Conservation (phyloP, 2,113 vertebrate genomes). For the Hystrix brachyura region DNA sequence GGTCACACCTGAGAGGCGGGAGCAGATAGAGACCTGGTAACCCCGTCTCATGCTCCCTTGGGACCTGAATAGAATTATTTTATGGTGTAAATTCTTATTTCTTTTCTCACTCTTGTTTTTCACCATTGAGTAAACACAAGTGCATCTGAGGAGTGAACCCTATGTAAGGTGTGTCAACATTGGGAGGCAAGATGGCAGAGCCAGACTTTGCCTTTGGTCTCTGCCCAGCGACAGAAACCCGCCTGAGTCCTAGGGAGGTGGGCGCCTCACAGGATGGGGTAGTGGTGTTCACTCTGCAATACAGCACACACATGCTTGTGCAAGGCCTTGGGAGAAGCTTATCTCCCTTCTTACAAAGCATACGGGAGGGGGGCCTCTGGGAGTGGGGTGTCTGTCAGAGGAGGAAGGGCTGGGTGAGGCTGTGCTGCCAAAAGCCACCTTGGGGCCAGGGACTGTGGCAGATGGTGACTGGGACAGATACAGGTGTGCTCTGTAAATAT, state of each 20-base stretch:
- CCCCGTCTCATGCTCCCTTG: background rate
- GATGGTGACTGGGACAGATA: background rate
- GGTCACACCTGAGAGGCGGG: background rate
- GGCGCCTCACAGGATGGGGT: background rate
- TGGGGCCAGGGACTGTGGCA: background rate
- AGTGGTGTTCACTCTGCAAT: too few species aligned
- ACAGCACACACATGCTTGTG: too few species aligned
- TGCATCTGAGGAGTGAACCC: background rate
- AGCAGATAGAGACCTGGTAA: background rate
- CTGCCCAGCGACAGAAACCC: background rate
- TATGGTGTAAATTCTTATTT: background rate
- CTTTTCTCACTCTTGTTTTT: background rate
- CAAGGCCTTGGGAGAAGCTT: background rate
- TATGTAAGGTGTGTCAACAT: rapidly evolving
- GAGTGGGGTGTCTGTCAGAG: background rate
- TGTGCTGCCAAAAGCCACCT: too few species aligned
- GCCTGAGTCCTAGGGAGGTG: background rate
- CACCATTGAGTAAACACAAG: background rate
- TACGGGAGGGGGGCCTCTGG: background rate
- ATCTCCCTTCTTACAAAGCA: background rate
- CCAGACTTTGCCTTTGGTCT: background rate
- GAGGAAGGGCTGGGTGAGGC: background rate
- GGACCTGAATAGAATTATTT: background rate
- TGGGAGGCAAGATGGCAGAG: background rate
- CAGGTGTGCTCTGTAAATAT: background rate